Conservation (phyloP, 2,113 vertebrate genomes). For the Oreotrochilus melanogaster region DNA sequence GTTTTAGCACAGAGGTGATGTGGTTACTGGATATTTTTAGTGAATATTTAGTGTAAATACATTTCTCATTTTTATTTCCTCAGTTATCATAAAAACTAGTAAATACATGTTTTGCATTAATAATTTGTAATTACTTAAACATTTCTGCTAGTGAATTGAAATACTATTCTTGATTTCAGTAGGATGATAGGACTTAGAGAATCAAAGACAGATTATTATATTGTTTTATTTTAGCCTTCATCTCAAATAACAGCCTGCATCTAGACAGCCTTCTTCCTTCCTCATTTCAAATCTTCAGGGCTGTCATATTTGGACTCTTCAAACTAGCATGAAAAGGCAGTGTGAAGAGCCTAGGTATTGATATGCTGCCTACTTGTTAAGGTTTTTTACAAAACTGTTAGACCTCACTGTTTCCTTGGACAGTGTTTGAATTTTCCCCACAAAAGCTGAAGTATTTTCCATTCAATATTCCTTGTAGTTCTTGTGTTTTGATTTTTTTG, state of each 20-base stretch:
- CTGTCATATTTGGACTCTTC: background rate
- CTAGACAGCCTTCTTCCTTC: background rate
- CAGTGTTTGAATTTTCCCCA: background rate
- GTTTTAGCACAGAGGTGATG: background rate
- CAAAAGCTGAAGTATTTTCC: background rate
- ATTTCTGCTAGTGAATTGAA: background rate
- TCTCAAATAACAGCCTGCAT: background rate
- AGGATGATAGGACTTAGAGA: background rate
- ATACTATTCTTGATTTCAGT: background rate
- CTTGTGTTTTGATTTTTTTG: background rate
- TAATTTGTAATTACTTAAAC: background rate
- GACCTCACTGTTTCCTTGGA: background rate
- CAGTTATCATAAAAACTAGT: background rate
- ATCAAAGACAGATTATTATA: background rate
- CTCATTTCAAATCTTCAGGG: background rate
- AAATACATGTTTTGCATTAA: background rate
- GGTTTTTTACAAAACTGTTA: background rate
- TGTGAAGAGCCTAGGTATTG: background rate
- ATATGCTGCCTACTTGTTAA: background rate
- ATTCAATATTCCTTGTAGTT: background rate
- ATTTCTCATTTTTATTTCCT: slow-evolving; percentile 37
- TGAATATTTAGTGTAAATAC: slow-evolving; percentile 13
- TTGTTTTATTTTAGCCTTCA: background rate
- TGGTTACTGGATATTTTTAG: background rate
- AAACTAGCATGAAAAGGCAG: background rate